Base-by-base conservation (phyloP, 2,113 vertebrate genomes). In the Periophthalmus modestus region DNA sequence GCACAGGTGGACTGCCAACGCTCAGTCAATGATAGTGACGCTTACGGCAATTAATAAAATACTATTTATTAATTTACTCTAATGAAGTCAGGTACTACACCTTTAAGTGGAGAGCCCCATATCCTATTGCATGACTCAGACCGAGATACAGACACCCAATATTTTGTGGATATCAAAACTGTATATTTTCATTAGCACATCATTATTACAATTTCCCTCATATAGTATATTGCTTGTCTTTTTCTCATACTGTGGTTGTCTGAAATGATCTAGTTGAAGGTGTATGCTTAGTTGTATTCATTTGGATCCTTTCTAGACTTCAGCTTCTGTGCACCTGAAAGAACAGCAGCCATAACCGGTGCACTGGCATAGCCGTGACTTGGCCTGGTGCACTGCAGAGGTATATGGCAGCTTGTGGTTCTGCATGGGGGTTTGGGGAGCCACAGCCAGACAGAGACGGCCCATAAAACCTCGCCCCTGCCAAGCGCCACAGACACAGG, bases 401-500 rank as follows among this genome's bases (percentile, higher is more conserved):
- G 55, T 79, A 21, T 80, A 21, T 52, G 80, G 71, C 79, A 62
- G 77, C 77, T 75, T 75, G 61, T 80, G 83, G 79, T 78, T 88
- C 72, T 84, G 70, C 48, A 74, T 87, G 79, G 76, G 69, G 65
- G 77, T 70, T 58, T 19, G 66, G 68, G 66, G 68, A 84, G 73
- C 69, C 77, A 23, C 48, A 84, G 80, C 33, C 54, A 86, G 80
- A 81, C 75, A 81, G 77, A 82, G 70, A 78, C 69, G 81, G 73
- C 75, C 80, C 84, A 86, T 84, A 79, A 79, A 87, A 75, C 68
- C 71, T 71, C 84, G 73, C 81, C 87, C 86, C 89, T 87, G 89
- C 90, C 86, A 89, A 83, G 89, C 84, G 46, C 79, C 87, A 68
- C 89, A 82, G 92, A 89, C 82, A 57, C 82, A 89, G 86, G 85